phyloP scores from a whole-genome alignment of 92 coral and sea anemone genomes.

The Epizoanthus ramosus region DNA sequence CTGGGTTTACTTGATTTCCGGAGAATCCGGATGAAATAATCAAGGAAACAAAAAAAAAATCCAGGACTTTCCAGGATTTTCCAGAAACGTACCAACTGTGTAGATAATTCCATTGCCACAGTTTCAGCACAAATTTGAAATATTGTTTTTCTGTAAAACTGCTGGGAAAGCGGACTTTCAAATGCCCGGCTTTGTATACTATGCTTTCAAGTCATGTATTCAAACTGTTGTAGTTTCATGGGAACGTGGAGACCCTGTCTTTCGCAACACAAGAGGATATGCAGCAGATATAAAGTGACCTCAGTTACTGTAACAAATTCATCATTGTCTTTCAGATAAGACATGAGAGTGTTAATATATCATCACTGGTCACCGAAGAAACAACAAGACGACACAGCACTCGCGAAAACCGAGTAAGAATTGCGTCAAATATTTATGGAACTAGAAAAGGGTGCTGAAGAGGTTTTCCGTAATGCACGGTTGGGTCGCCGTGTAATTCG shows the following conservation, averaged over 20 bases:
- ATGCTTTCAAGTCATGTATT: background rate
- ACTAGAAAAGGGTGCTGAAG: background rate
- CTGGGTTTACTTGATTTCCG: too few species aligned
- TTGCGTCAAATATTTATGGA: background rate
- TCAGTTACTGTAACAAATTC: constrained; percentile 14
- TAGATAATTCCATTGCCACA: too few species aligned
- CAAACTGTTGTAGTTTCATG: background rate
- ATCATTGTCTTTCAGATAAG: constrained; percentile 37
- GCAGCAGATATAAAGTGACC: background rate
- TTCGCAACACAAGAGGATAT: background rate
- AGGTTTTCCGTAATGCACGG: too few species aligned
- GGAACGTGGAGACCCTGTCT: background rate
- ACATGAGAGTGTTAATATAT: constrained; percentile 32
- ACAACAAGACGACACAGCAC: background rate
- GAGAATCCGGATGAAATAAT: too few species aligned
- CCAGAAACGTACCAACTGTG: too few species aligned
- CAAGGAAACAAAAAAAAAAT: too few species aligned
- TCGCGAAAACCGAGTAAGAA: background rate
- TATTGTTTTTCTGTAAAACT: too few species aligned
- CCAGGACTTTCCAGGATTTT: too few species aligned
- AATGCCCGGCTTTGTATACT: too few species aligned
- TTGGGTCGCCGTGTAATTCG: too few species aligned
- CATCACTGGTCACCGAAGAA: constrained; percentile 16
- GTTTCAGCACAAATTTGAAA: too few species aligned
- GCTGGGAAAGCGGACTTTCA: too few species aligned